Percentiles rank a stretch among this genome's conserved stretches.
Evolutionary conservation across 2,797 vertebrate species (phyloP).

Genomic region (Austrolebias charrua): DNA sequence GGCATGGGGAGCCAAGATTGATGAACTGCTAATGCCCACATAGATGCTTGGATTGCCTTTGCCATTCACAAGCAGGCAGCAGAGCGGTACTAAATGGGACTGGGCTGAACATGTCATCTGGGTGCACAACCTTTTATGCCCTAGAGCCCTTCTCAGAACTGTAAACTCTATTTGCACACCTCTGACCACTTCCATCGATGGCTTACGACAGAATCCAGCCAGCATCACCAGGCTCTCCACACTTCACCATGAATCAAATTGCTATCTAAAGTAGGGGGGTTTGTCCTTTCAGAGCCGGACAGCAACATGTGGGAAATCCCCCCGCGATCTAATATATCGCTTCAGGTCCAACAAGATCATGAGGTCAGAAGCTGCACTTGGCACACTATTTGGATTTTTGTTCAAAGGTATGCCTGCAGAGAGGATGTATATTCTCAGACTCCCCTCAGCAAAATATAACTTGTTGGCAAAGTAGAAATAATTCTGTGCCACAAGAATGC

Average conservation of each 20-base stretch:
- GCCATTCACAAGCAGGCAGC: slow-evolving; percentile 53
- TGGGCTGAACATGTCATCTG: slow-evolving; percentile 70
- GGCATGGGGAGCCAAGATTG: slow-evolving; percentile 37
- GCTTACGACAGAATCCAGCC: slow-evolving; percentile 58
- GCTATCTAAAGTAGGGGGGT: slow-evolving; percentile 56
- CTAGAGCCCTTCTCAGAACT: slow-evolving; percentile 71
- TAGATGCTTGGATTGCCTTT: slow-evolving; percentile 55
- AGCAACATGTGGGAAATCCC: slow-evolving; percentile 60
- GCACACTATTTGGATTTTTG: slow-evolving; percentile 53
- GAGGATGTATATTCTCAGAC: slow-evolving; percentile 11
- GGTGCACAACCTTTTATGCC: slow-evolving; percentile 69
- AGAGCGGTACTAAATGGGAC: slow-evolving; percentile 54
- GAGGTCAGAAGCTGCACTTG: slow-evolving; percentile 63
- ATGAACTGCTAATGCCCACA: slow-evolving; percentile 68
- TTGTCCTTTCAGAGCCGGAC: slow-evolving; percentile 39
- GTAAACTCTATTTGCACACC: slow-evolving; percentile 65
- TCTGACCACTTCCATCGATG: slow-evolving; percentile 55
- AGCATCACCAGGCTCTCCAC: slow-evolving; percentile 37
- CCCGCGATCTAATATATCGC: slow-evolving; percentile 41
- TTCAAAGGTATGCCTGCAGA: slow-evolving; percentile 46
- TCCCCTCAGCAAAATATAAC: slow-evolving; percentile 28
- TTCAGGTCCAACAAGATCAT: slow-evolving; percentile 51
- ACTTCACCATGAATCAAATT: slow-evolving; percentile 69
- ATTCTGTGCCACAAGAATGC: slow-evolving; percentile 44
- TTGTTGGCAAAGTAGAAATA: slow-evolving; percentile 65